Evolutionary conservation across 2,113 vertebrate genomes (phyloP).

Genomic region (Dunckerocampus dactyliophorus): DNA sequence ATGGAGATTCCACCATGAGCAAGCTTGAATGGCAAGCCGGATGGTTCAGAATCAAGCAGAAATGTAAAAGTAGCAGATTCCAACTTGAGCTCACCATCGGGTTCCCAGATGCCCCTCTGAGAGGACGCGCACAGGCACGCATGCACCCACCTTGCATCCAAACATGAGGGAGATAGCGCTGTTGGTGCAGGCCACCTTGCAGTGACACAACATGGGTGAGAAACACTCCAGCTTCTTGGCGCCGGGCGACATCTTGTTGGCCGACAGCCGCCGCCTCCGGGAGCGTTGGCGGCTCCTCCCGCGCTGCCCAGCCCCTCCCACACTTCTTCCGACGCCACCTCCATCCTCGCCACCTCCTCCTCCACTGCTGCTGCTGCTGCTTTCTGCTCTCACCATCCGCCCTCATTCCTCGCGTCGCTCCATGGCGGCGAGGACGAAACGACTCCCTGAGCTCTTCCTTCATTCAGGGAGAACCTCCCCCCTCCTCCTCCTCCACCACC

Average conservation of each 20-base stretch:
- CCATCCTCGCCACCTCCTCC: slow-evolving; percentile 36
- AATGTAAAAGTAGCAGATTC: neutral
- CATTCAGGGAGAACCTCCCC: slow-evolving; percentile 63
- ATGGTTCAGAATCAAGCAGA: neutral
- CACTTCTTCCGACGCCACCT: slow-evolving; percentile 44
- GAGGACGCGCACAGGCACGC: neutral
- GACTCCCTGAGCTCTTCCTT: slow-evolving; percentile 65
- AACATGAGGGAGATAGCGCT: slow-evolving; percentile 87
- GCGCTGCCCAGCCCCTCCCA: slow-evolving; percentile 34
- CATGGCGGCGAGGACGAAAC: slow-evolving; percentile 62
- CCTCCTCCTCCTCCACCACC: slow-evolving; percentile 26
- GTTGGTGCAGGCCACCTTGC: slow-evolving; percentile 86
- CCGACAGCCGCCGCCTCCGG: slow-evolving; percentile 71
- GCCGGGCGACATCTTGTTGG: slow-evolving; percentile 79
- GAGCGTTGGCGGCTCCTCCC: slow-evolving; percentile 69
- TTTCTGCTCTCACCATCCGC: slow-evolving; percentile 80
- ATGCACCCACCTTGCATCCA: slow-evolving; percentile 84
- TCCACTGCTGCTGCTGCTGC: slow-evolving; percentile 66
- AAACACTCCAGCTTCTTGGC: slow-evolving; percentile 84
- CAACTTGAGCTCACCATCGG: no score
- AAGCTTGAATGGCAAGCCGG: neutral
- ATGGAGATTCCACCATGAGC: no score
- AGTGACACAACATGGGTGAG: slow-evolving; percentile 84
- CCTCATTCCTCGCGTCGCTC: slow-evolving; percentile 77
- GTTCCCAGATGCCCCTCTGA: neutral